Evolutionary conservation across 2,113 vertebrate genomes (phyloP), one percentile per base, ranked within the genome.

Genomic region (Microtus pennsylvanicus): DNA sequence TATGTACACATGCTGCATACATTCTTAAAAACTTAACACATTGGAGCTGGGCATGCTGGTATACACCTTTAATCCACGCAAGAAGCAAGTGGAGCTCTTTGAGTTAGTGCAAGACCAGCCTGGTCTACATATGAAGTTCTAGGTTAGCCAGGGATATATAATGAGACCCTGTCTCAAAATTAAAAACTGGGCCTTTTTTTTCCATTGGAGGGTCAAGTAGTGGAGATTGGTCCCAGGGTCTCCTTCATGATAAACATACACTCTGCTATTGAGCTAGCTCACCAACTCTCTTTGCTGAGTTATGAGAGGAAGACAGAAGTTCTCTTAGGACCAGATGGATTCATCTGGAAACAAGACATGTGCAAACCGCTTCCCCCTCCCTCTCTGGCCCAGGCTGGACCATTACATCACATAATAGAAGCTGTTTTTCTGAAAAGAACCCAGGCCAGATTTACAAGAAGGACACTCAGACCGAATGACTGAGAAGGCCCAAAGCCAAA

Each of bases 401-500:
- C 77, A 89, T 97, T 91, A 97, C 92, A 76, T 97, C 97, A 94
- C 55, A 61, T n/a, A 21, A 45, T 45, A 24, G 87, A 95, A 87
- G 19, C 81, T 97, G 95, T 97, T 98, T 96, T 98, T 96, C 81
- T 92, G 50, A 93, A 91, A 93, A 94, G 78, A 97, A 96, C 30
- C 42, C 61, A 38, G 86, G 50, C 88, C 81, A 86, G 72, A 90
- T 97, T 97, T 91, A 93, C 33, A 96, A 90, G 94, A 96, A 96
- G 0, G 63, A 86, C 24, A 22, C 63, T 81, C 89, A 97, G 93
- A 90, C 87, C 96, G 85, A 10, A 1, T 94, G 94, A 96, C 92
- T 80, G 74, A 86, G 85, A 87, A 80, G 89, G 78, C 77, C 50
- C 0, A 0, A 24, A 52, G 95, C 97, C 98, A 97, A 30, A 97